Percentiles rank a stretch among this genome's conserved stretches.
These are phyloP conservation scores for Bombyx mandarina DNA, from an alignment of 1,140 invertebrate genomes.

Conservation along the genomic window DNA sequence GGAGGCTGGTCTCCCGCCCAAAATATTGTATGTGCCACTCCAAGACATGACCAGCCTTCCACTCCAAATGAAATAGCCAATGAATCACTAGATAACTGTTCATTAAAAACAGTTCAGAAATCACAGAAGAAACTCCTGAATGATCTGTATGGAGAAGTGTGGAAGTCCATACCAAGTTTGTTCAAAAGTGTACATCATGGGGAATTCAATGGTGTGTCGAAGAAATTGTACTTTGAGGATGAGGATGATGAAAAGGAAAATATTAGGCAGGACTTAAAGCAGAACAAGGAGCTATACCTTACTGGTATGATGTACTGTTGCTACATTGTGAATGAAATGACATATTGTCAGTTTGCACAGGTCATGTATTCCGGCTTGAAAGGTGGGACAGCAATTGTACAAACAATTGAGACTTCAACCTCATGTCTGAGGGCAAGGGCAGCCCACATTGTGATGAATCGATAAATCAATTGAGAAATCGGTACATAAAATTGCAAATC, in stretches of 20 bases:
- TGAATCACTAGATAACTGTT: conserved; percentile 47
- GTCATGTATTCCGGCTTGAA: no score
- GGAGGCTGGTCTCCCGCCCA: conserved; percentile 58
- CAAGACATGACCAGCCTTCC: conserved; percentile 35
- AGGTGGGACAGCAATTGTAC: no score
- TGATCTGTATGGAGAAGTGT: conserved; percentile 55
- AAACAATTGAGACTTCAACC: no score
- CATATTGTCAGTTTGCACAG: no score
- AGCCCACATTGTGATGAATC: no score
- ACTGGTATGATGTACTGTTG: conserved; percentile 8
- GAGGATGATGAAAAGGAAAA: conserved; percentile 54
- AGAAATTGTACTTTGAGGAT: conserved; percentile 53
- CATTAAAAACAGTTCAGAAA: conserved; percentile 47
- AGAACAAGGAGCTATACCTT: conserved; percentile 37
- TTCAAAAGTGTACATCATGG: conserved; percentile 40
- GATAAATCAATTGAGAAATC: no score
- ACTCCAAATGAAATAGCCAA: conserved; percentile 47
- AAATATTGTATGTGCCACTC: conserved; percentile 46
- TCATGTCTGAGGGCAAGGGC: no score
- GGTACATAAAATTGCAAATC: no score
- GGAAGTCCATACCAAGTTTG: conserved; percentile 53
- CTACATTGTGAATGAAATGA: no score
- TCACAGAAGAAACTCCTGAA: conserved; percentile 55
- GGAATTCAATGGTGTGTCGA: conserved; percentile 34
- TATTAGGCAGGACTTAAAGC: conserved; percentile 30